These are phyloP conservation scores for Caenorhabditis sp. DNA, from an alignment of 2,888 invertebrate species.

Conservation along the genomic window DNA sequence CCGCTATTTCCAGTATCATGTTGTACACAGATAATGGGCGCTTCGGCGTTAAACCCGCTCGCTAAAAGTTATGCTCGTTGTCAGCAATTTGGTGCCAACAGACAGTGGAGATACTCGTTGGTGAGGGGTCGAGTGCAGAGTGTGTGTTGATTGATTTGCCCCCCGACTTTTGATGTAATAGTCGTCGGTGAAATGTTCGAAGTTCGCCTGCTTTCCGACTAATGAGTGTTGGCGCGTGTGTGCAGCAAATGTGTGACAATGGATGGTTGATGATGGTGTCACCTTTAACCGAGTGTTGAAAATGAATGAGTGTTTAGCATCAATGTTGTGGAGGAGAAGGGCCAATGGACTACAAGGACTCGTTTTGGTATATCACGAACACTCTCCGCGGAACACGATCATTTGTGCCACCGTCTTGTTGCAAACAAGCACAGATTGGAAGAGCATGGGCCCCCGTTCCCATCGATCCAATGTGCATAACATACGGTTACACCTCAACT, in stretches of 20 bases:
- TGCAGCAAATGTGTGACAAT: slow-evolving; percentile 28
- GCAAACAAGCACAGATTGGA: slow-evolving; percentile 77
- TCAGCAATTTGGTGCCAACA: slow-evolving; percentile 72
- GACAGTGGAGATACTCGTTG: slow-evolving; percentile 73
- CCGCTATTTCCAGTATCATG: slow-evolving; percentile 75
- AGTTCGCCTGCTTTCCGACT: slow-evolving; percentile 7
- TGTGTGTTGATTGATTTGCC: slow-evolving; percentile 28
- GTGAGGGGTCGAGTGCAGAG: slow-evolving; percentile 54
- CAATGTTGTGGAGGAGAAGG: slow-evolving; percentile 80
- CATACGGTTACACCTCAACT: slow-evolving; percentile 74
- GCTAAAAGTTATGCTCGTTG: slow-evolving; percentile 74
- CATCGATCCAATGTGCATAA: slow-evolving; percentile 80
- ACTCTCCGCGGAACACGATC: slow-evolving; percentile 78
- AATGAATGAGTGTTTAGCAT: slow-evolving; percentile 71
- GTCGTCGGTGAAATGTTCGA: slow-evolving; percentile 12
- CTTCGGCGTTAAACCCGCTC: slow-evolving; percentile 74
- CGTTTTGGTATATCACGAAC: slow-evolving; percentile 82
- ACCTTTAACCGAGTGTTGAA: slow-evolving; percentile 6
- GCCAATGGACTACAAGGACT: slow-evolving; percentile 77
- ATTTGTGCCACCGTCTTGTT: slow-evolving; percentile 80
- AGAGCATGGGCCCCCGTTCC: slow-evolving; percentile 79
- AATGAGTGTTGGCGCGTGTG: slow-evolving; percentile 40
- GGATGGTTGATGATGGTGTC: neutral
- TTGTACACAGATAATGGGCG: slow-evolving; percentile 73
- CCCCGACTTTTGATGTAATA: slow-evolving; percentile 45